phyloP scores from a whole-genome alignment of 2,113 vertebrate genomes.

The Tragelaphus imberbis region DNA sequence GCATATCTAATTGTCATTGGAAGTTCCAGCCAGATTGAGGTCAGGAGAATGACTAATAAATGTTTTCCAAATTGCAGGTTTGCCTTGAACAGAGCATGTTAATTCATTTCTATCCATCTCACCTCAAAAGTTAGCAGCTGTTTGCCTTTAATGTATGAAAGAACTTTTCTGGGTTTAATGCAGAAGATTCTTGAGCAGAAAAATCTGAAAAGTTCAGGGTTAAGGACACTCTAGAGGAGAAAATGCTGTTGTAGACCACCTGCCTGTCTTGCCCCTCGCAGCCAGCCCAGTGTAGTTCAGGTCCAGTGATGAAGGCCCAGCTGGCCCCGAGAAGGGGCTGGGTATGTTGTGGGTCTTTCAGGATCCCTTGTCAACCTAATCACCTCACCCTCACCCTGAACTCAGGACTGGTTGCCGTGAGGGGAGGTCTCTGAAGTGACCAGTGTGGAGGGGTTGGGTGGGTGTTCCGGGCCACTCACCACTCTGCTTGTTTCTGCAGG shows the following conservation, averaged over 20 bases:
- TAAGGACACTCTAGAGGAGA: background rate
- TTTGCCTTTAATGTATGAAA: background rate
- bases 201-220: background rate
- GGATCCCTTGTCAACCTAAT: background rate
- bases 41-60: background rate
- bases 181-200: background rate
- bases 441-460: rapidly evolving
- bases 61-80: conserved; percentile 2
- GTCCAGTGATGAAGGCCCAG: background rate
- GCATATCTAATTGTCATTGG: background rate
- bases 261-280: background rate
- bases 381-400: background rate
- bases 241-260: background rate
- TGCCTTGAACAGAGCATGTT: background rate
- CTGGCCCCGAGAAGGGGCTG: background rate
- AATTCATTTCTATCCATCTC: background rate
- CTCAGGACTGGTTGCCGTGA: background rate
- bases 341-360: background rate
- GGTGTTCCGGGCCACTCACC: background rate
- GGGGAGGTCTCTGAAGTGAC: background rate
- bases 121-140: background rate
- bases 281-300: background rate
- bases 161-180: background rate
- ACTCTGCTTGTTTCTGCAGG: conserved; percentile 67
- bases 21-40: background rate